Evolutionary conservation across 2,888 invertebrate genomes (phyloP).

Genomic region (Galerucella pusilla): DNA sequence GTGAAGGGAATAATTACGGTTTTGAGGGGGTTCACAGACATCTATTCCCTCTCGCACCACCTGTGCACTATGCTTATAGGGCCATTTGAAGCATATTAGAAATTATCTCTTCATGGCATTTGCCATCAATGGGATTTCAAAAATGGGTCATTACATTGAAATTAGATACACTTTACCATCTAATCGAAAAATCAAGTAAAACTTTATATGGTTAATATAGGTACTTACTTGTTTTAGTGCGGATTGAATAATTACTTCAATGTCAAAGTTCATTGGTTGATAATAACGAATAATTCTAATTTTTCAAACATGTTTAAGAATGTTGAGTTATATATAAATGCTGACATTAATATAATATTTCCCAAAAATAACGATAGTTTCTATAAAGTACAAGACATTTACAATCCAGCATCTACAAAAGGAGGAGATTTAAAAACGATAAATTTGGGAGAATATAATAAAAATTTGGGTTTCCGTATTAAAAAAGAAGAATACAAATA

Average conservation of each 20-base stretch:
- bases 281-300: conserved; percentile 40
- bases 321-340: conserved; percentile 50
- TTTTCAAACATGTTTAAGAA: conserved; percentile 45
- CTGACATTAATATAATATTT: conserved; percentile 50
- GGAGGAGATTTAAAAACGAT: conserved; percentile 48
- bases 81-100: too few species aligned
- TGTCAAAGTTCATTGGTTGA: conserved; percentile 54
- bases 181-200: not conserved
- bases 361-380: not conserved
- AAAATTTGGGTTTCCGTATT: conserved; percentile 42
- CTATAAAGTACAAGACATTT: conserved; percentile 48
- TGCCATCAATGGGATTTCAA: too few species aligned
- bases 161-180: too few species aligned
- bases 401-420: conserved; percentile 51
- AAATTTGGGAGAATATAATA: conserved; percentile 47
- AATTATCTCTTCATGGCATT: too few species aligned
- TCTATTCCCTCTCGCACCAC: too few species aligned
- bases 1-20: too few species aligned
- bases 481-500: conserved; percentile 46
- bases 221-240: conserved; percentile 50
- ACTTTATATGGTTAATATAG: not conserved
- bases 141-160: too few species aligned
- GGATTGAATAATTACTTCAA: conserved; percentile 47
- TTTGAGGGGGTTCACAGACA: too few species aligned
- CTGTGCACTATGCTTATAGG: too few species aligned